Evolutionary conservation across 2,888 invertebrate genomes (phyloP).

Genomic region (Diaperis boleti): DNA sequence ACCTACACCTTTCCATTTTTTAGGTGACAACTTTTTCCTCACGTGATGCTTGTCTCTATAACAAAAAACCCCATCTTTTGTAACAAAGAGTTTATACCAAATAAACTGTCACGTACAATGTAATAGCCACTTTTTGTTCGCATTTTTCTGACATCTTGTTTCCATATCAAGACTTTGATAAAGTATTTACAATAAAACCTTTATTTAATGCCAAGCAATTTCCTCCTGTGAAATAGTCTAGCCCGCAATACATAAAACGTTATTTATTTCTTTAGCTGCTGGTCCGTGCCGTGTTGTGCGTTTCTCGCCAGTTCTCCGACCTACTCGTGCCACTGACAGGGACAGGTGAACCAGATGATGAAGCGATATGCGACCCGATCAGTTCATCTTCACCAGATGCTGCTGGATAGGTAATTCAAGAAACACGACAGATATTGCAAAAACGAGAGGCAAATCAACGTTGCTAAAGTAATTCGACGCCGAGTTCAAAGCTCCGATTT

Average conservation of each 20-base stretch:
- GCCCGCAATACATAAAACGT: slow-evolving; percentile 54
- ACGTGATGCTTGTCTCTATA: no score
- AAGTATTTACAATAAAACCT: slow-evolving; percentile 54
- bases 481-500: slow-evolving; percentile 16
- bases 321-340: slow-evolving; percentile 37
- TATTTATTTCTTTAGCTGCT: slow-evolving; percentile 39
- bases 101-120: no score
- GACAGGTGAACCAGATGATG: slow-evolving; percentile 43
- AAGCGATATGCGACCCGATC: slow-evolving; percentile 42
- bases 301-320: slow-evolving; percentile 35
- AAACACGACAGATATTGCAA: slow-evolving; percentile 40
- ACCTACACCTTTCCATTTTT: no score
- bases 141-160: slow-evolving; percentile 14
- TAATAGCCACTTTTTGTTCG: no score
- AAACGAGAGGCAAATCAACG: slow-evolving; percentile 26
- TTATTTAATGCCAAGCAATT: slow-evolving; percentile 58
- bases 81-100: no score
- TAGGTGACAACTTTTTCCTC: no score
- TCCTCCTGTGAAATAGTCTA: slow-evolving; percentile 58
- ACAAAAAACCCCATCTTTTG: no score
- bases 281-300: slow-evolving; percentile 34
- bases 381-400: slow-evolving; percentile 42
- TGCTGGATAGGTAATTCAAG: slow-evolving; percentile 43
- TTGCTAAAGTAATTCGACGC: slow-evolving; percentile 22
- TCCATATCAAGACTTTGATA: slow-evolving; percentile 42